These are phyloP conservation scores for Okamejei kenojei DNA, from an alignment of 2,797 vertebrate species.

Conservation along the genomic window DNA sequence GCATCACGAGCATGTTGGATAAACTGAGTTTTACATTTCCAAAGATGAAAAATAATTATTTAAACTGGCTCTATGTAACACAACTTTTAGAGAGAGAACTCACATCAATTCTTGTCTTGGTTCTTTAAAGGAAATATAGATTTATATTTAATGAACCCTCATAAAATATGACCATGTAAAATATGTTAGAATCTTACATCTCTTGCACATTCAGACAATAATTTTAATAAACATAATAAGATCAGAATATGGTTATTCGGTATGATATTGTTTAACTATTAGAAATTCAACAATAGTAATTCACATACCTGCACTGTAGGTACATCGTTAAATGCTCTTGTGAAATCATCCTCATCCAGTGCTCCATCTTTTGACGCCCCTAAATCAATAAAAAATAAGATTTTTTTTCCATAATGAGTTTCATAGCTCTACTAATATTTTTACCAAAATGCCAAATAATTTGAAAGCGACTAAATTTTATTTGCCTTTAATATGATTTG, in stretches of 20 bases:
- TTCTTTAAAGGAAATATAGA: not conserved
- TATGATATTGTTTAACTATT: not conserved
- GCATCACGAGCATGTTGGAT: no score
- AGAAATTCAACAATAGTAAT: not conserved
- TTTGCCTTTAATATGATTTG: not conserved
- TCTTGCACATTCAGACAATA: not conserved
- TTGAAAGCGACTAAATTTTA: not conserved
- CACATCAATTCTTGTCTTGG: not conserved
- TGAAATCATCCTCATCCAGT: conserved; percentile 91
- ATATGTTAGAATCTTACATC: not conserved
- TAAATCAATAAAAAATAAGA: conserved; percentile 41
- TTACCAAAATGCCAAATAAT: not conserved
- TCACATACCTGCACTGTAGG: conserved; percentile 77
- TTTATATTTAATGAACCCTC: not conserved
- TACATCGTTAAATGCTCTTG: conserved; percentile 88
- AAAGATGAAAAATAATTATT: not conserved
- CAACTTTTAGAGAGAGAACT: not conserved
- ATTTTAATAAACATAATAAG: not conserved
- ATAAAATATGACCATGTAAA: not conserved
- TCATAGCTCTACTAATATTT: not conserved
- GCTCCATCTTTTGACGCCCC: conserved; percentile 82
- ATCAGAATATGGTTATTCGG: not conserved
- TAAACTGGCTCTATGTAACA: not conserved
- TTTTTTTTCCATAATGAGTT: not conserved
- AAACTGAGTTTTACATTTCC: not conserved